Evolutionary conservation across 2,113 vertebrate species (phyloP).

Genomic region (Baryphthengus martii): DNA sequence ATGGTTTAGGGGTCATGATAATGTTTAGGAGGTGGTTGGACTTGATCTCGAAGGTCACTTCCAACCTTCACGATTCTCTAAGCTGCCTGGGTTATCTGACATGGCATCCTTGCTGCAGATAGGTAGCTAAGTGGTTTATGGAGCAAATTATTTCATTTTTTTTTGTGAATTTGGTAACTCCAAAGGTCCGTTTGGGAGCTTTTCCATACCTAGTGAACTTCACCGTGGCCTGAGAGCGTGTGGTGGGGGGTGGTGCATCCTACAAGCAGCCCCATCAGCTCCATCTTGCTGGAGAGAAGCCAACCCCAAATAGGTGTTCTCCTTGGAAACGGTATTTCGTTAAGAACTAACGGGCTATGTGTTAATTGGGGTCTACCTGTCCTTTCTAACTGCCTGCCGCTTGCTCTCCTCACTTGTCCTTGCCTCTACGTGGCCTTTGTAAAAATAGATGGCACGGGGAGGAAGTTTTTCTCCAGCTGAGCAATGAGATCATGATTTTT

Average conservation of each 20-base stretch:
- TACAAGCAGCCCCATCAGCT: neutral
- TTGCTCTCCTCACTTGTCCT: neutral
- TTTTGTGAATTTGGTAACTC: neutral
- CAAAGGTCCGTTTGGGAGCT: neutral
- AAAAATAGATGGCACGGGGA: neutral
- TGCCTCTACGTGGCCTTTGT: neutral
- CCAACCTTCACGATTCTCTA: too few relatives aligned
- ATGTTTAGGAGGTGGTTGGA: too few relatives aligned
- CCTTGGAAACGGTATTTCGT: neutral
- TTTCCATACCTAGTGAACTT: neutral
- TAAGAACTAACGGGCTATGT: neutral
- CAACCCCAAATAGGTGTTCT: neutral
- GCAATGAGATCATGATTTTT: too few relatives aligned
- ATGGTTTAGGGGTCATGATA: too few relatives aligned
- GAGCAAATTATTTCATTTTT: neutral
- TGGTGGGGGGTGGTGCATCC: neutral
- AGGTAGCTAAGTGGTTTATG: neutral
- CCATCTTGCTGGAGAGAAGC: neutral
- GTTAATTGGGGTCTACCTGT: neutral
- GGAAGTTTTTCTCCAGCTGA: neutral
- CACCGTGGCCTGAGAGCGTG: accelerated
- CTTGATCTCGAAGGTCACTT: too few relatives aligned
- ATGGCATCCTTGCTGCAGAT: neutral
- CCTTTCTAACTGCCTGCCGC: neutral
- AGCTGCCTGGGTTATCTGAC: neutral